A percentile compares a stretch with the other conserved stretches of the same genome.
Evolutionary conservation across 2,888 invertebrate genomes (phyloP).

Genomic region (Xestia sexstrigata): DNA sequence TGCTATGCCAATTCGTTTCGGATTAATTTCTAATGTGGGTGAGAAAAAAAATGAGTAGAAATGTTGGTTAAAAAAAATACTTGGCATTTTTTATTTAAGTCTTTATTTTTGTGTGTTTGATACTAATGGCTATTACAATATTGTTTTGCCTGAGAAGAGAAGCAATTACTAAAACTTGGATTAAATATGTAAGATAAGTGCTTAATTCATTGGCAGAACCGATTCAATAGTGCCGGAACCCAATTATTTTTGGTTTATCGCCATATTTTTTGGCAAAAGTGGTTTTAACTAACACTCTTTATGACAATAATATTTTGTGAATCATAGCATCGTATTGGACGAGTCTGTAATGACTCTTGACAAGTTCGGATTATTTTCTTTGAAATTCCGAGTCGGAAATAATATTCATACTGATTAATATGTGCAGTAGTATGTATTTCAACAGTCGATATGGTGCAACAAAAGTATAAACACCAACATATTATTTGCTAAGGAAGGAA

Average conservation of each 20-base stretch:
- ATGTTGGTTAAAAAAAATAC: not conserved
- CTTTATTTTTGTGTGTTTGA: not conserved
- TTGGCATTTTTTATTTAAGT: not conserved
- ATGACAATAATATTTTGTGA: not conserved
- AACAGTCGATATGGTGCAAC: not conserved
- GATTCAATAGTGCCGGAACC: not conserved
- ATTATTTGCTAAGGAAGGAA: constrained; percentile 3
- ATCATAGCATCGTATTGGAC: too few species aligned
- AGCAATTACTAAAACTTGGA: not conserved
- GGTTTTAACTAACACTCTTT: not conserved
- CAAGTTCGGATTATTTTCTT: not conserved
- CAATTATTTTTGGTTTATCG: constrained; percentile 6
- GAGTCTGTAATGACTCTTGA: not conserved
- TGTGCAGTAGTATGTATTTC: not conserved
- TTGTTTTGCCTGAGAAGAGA: not conserved
- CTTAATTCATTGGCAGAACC: not conserved
- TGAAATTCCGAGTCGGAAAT: not conserved
- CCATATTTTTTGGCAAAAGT: not conserved
- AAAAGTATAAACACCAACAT: constrained; percentile 20
- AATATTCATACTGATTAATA: constrained; percentile 1
- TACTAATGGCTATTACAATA: not conserved
- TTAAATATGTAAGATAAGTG: not conserved
- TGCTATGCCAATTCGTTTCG: constrained; percentile 62
- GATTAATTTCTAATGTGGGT: constrained; percentile 39
- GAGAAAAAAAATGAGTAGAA: not conserved